Evolutionary conservation across 1,140 invertebrate species (phyloP).

Genomic region (Aleiodes sp.): DNA sequence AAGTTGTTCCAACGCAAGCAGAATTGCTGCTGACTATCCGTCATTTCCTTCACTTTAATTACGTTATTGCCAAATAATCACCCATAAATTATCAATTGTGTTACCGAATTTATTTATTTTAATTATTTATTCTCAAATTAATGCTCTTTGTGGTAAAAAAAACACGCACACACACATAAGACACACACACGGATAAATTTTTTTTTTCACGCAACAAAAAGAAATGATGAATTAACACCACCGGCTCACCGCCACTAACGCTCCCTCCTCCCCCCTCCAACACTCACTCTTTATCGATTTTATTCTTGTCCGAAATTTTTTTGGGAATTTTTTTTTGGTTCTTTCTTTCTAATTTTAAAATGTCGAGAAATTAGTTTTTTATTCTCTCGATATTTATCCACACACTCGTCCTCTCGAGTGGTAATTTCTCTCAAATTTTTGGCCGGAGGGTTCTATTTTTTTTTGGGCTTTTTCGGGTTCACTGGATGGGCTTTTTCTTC

Average conservation of each 20-base stretch:
- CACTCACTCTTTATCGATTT: slow-evolving; percentile 30
- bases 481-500: not conserved
- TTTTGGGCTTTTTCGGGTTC: not conserved
- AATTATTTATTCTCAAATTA: no score
- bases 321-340: not conserved
- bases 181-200: no score
- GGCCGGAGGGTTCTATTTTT: not conserved
- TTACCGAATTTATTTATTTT: slow-evolving; percentile 11
- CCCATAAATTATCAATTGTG: slow-evolving; percentile 20
- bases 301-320: slow-evolving; percentile 16
- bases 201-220: no score
- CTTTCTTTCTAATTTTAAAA: not conserved
- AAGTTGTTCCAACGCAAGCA: slow-evolving; percentile 94
- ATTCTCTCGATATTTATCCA: not conserved
- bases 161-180: no score
- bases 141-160: no score
- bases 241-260: slow-evolving; percentile 16
- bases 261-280: slow-evolving; percentile 34
- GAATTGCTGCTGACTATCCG: slow-evolving; percentile 78
- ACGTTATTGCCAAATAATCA: slow-evolving; percentile 41
- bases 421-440: not conserved
- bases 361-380: not conserved
- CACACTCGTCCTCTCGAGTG: not conserved
- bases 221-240: slow-evolving; percentile 13
- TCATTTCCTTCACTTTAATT: slow-evolving; percentile 51